phyloP scores from a whole-genome alignment of 2,888 invertebrate genomes.

The Gymnosoma rotundatum region DNA sequence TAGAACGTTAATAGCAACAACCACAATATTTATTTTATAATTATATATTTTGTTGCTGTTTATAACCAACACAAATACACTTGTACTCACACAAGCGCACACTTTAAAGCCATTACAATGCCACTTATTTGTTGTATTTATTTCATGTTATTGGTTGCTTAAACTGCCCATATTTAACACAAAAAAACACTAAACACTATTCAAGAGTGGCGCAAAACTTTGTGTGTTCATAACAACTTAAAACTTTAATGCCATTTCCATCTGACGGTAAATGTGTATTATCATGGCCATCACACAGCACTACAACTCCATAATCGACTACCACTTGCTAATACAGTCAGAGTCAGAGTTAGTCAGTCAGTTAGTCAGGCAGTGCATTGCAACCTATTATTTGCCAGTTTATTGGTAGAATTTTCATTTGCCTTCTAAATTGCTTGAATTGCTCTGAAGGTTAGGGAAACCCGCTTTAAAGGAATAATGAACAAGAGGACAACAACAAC shows the following conservation, averaged over 20 bases:
- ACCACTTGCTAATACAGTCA: conserved; percentile 28
- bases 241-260: conserved; percentile 34
- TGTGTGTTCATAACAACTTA: conserved; percentile 48
- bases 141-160: conserved; percentile 68
- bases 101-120: conserved; percentile 37
- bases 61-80: conserved; percentile 38
- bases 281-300: conserved; percentile 38
- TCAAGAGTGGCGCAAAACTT: conserved; percentile 47
- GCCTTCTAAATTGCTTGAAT: conserved; percentile 31
- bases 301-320: conserved; percentile 18
- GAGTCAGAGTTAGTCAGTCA: too few species aligned
- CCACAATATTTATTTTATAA: conserved; percentile 54
- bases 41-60: conserved; percentile 62
- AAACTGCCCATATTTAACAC: conserved; percentile 71
- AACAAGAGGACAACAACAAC: conserved; percentile 7
- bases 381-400: conserved; percentile 55
- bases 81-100: neutral
- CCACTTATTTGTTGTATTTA: conserved; percentile 65
- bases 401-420: conserved; percentile 46
- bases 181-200: conserved; percentile 41
- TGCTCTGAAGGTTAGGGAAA: conserved; percentile 68
- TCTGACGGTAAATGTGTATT: conserved; percentile 14
- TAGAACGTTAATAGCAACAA: conserved; percentile 43
- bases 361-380: conserved; percentile 10
- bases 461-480: conserved; percentile 51